These are phyloP conservation scores for Orthosia incerta DNA, from an alignment of 2,888 invertebrate species.

Conservation along the genomic window DNA sequence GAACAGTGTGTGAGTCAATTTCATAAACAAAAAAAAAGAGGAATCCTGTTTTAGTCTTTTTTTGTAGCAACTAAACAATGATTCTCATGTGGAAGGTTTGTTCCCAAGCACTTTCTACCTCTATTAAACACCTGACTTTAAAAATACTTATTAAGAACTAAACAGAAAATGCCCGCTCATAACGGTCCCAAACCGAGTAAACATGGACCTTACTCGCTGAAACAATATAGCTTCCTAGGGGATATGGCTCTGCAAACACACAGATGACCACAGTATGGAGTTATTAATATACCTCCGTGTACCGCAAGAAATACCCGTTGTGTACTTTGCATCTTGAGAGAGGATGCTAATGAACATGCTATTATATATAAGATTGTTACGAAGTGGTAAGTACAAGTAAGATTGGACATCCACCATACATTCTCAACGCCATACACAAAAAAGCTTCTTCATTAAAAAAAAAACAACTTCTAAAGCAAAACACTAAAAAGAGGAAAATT, in stretches of 20 bases:
- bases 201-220: background rate
- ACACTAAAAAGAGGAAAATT: no score
- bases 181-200: background rate
- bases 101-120: background rate
- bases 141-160: background rate
- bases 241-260: conserved; percentile 17
- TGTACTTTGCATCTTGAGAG: background rate
- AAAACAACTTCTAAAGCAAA: no score
- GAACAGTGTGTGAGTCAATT: no score
- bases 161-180: background rate
- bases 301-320: background rate
- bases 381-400: no score
- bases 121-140: background rate
- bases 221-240: background rate
- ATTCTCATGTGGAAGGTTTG: no score
- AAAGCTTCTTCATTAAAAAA: no score
- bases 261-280: background rate
- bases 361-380: no score
- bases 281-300: conserved; percentile 12
- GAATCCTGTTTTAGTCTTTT: no score
- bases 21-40: no score
- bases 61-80: no score
- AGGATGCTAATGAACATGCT: background rate
- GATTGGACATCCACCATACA: no score
- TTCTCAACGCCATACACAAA: no score